A percentile compares a stretch with the other conserved stretches of the same genome.
These are phyloP conservation scores for Mesocentrotus franciscanus DNA, from an alignment of 53 echinoderm and acorn worm species.

Conservation along the genomic window DNA sequence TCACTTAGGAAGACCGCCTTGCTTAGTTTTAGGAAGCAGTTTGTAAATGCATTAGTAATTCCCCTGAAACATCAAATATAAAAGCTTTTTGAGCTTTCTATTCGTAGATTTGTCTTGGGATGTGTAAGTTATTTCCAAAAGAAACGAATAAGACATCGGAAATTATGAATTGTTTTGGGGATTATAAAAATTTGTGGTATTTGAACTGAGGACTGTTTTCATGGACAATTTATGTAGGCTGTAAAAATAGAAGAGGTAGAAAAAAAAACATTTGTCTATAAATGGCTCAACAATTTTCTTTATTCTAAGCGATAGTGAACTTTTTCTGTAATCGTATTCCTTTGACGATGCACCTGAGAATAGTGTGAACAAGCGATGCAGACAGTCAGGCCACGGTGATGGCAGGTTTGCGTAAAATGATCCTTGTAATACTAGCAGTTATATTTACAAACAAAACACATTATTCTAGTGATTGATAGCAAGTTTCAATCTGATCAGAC, in stretches of 20 bases:
- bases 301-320: neutral
- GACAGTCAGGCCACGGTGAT: neutral
- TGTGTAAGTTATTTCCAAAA: neutral
- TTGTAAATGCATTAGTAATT: neutral
- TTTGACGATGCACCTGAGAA: constrained; percentile 15
- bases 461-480: constrained; percentile 33
- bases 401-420: constrained; percentile 4
- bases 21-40: neutral
- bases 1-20: neutral
- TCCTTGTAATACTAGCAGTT: constrained; percentile 15
- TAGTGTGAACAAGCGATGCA: constrained; percentile 10
- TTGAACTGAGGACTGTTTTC: neutral
- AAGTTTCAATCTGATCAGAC: neutral
- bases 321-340: neutral
- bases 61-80: neutral
- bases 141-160: neutral
- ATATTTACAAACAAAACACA: constrained; percentile 42
- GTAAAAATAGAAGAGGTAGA: neutral
- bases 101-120: neutral
- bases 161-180: constrained; percentile 5
- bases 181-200: constrained; percentile 12
- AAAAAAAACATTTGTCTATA: neutral
- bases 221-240: neutral
- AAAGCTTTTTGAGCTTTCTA: neutral
- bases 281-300: neutral